phyloP scores from a whole-genome alignment of 2,888 invertebrate genomes.

The Troides aeacus region DNA sequence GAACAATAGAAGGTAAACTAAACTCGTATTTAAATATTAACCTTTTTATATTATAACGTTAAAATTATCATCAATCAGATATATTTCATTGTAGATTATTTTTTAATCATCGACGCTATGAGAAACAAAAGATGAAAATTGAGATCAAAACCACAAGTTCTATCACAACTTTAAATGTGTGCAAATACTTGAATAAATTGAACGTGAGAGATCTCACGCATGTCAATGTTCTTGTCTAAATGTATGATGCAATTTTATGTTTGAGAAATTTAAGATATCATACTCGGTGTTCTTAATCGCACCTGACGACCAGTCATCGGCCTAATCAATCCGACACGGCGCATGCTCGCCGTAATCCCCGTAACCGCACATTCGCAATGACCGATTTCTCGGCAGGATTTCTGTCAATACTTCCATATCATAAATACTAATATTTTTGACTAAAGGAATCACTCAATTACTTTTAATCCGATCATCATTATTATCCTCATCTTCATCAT shows the following conservation, averaged over 20 bases:
- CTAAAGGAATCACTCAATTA: no score
- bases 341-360: slow-evolving; percentile 36
- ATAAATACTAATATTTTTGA: background rate
- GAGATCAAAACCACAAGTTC: background rate
- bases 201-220: slow-evolving; percentile 33
- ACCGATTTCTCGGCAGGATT: slow-evolving; percentile 19
- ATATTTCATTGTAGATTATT: no score
- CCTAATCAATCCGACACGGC: slow-evolving; percentile 47
- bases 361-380: slow-evolving; percentile 24
- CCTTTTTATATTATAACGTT: no score
- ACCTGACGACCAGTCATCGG: slow-evolving; percentile 51
- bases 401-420: slow-evolving; percentile 27
- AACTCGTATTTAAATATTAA: no score
- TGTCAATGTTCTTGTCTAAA: slow-evolving; percentile 39
- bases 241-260: slow-evolving; percentile 49
- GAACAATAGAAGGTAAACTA: no score
- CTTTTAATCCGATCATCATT: no score
- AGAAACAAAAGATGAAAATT: background rate
- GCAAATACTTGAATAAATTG: background rate
- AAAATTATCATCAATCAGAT: no score
- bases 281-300: slow-evolving; percentile 47
- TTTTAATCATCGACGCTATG: no score
- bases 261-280: slow-evolving; percentile 51
- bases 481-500: no score
- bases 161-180: background rate